These are phyloP conservation scores for Channa argus DNA, from an alignment of 2,113 vertebrate species.

Conservation along the genomic window DNA sequence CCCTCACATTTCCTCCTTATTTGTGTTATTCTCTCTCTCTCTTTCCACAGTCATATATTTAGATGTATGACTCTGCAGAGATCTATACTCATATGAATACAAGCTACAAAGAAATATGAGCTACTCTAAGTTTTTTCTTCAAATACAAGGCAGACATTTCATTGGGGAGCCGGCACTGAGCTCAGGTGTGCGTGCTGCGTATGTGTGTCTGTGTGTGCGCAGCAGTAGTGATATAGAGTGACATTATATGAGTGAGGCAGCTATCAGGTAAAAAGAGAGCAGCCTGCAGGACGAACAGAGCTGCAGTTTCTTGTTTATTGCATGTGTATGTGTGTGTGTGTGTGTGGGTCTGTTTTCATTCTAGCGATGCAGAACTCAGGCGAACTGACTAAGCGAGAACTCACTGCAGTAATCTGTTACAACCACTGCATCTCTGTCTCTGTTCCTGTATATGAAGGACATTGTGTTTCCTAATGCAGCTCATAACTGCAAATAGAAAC, in stretches of 20 bases:
- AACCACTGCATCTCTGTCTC: slow-evolving; percentile 13
- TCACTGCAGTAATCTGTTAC: slow-evolving; percentile 27
- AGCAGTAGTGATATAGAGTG: not conserved
- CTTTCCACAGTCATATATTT: slow-evolving; percentile 43
- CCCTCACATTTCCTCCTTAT: slow-evolving; percentile 14
- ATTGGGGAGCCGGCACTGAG: slow-evolving; percentile 14
- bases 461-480: slow-evolving; percentile 16
- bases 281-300: slow-evolving; percentile 11
- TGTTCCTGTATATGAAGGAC: not conserved
- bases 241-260: not conserved
- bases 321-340: not conserved
- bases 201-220: not conserved
- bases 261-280: not conserved
- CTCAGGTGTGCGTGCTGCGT: slow-evolving; percentile 13
- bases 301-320: slow-evolving; percentile 15
- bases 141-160: slow-evolving; percentile 42
- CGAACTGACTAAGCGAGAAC: slow-evolving; percentile 3
- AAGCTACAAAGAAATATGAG: slow-evolving; percentile 45
- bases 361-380: not conserved
- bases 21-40: slow-evolving; percentile 27
- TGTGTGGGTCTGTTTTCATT: not conserved
- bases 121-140: slow-evolving; percentile 44
- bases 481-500: slow-evolving; percentile 10
- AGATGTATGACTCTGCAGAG: slow-evolving; percentile 54
- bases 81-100: slow-evolving; percentile 45